Base-by-base conservation (phyloP, 2,888 invertebrate genomes). In the Pachymerium ferrugineum region DNA sequence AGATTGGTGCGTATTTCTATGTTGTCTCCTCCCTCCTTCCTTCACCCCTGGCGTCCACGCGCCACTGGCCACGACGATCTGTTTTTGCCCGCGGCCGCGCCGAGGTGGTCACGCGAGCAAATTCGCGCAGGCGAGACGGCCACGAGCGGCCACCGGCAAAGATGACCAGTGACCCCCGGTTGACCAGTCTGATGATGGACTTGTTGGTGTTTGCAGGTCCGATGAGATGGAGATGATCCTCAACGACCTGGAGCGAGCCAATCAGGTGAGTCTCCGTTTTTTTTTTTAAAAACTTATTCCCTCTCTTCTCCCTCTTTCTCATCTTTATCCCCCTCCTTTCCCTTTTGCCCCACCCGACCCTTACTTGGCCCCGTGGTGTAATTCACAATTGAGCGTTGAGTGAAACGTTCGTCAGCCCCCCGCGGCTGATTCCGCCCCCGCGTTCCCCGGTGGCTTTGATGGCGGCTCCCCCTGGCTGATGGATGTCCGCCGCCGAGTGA, bases 171-270 rank as follows among this genome's bases (percentile, higher is more conserved):
- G 54, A 54, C 54, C 54, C 54, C 54, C 54, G 54, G 8, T 54
- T 54, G 54, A 54, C 54, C 54, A 54, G 54, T 54, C 54, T 54
- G 54, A 54, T 54, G 54, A 54, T 54, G 54, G 54, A 54, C 54
- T 54, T 54, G 54, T 54, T 54, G 54, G 54, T 54, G 73, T 73
- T 79, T 79, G 10, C 77, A 84, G 84, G 78, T 82, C 83, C 71
- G 84, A 83, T 79, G 85, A 85, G 78, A 82, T 85, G 79, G 85
- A 85, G 75, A 83, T 86, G 79, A 80, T 85, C 76, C 80, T 84
- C 80, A 83, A 82, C 74, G 86, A 86, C 78, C 77, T 85, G 78
- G 85, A 85, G 74, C 80, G 84, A 76, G 84, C 85, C 73, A 85
- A 84, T 78, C 83, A 85, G 80, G 83, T 83, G 77, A 80, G 80